These are phyloP conservation scores for Erebia epiphron DNA, from an alignment of 2,888 invertebrate genomes.

Conservation along the genomic window DNA sequence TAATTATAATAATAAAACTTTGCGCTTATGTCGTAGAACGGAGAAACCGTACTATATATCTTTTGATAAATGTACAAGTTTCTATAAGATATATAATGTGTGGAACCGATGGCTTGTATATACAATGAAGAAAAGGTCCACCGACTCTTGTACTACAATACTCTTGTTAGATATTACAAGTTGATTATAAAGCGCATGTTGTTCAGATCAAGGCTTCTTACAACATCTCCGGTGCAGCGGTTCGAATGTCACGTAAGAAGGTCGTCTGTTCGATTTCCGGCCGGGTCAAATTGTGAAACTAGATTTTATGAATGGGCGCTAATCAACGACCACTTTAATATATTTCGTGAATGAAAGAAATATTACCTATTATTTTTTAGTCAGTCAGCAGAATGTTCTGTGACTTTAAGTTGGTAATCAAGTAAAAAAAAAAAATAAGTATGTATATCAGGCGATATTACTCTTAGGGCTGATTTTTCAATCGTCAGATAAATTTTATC, in stretches of 20 bases:
- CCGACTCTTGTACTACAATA: neutral
- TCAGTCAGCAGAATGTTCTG: no score
- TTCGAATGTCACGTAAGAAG: slow-evolving; percentile 15
- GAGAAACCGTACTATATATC: no score
- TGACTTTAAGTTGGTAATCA: no score
- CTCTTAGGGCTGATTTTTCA: no score
- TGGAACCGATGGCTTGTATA: no score
- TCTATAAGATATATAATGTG: no score
- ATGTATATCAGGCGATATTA: no score
- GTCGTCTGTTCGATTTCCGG: slow-evolving; percentile 17
- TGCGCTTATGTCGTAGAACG: no score
- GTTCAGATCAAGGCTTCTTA: slow-evolving; percentile 6
- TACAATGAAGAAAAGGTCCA: neutral
- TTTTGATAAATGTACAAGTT: no score
- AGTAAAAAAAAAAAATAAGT: no score
- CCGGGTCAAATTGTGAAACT: neutral
- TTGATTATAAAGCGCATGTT: slow-evolving; percentile 17
- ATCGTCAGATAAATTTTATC: no score
- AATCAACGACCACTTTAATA: neutral
- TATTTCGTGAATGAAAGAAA: neutral
- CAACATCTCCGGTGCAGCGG: slow-evolving; percentile 6
- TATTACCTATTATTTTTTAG: neutral
- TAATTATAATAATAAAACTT: no score
- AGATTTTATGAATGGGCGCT: neutral
- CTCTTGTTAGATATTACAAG: slow-evolving; percentile 17